Conservation (phyloP, 2,797 vertebrate genomes). For the Gymnodraco acuticeps region DNA sequence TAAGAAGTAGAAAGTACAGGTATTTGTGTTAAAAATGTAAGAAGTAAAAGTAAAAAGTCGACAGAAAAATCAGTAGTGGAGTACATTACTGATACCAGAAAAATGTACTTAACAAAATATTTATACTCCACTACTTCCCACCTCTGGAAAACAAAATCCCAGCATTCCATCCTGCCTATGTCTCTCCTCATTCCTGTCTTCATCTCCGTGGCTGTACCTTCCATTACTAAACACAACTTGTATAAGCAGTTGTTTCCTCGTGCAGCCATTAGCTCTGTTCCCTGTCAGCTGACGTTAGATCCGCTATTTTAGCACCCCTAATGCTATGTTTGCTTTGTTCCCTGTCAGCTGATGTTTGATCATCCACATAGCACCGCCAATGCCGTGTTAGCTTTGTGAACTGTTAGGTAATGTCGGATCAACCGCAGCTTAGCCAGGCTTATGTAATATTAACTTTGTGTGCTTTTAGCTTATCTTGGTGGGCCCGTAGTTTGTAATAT, state of each 20-base stretch:
- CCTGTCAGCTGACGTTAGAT: conserved; percentile 15
- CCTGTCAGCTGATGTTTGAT: conserved; percentile 14
- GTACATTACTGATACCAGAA: no score
- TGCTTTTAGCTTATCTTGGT: conserved; percentile 1
- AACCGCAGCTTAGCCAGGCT: background rate
- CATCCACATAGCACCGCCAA: background rate
- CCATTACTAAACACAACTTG: conserved; percentile 4
- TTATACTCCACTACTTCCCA: no score
- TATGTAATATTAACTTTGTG: background rate
- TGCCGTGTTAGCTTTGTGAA: background rate
- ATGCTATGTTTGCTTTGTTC: background rate
- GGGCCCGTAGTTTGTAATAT: background rate
- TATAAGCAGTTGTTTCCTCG: conserved; percentile 12
- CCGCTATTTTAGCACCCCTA: background rate
- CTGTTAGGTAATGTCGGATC: background rate
- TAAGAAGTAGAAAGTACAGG: no score
- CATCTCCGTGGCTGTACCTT: background rate
- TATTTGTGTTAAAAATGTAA: no score
- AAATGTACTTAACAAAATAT: no score
- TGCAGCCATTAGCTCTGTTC: conserved; percentile 23
- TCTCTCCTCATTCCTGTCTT: conserved; percentile 5
- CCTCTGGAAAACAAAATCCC: background rate
- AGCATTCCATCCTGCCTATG: background rate
- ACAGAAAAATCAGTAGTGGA: no score
- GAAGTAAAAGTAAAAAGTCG: no score